These are phyloP conservation scores for Thymelicus sylvestris DNA, from an alignment of 2,888 invertebrate species.

Conservation along the genomic window DNA sequence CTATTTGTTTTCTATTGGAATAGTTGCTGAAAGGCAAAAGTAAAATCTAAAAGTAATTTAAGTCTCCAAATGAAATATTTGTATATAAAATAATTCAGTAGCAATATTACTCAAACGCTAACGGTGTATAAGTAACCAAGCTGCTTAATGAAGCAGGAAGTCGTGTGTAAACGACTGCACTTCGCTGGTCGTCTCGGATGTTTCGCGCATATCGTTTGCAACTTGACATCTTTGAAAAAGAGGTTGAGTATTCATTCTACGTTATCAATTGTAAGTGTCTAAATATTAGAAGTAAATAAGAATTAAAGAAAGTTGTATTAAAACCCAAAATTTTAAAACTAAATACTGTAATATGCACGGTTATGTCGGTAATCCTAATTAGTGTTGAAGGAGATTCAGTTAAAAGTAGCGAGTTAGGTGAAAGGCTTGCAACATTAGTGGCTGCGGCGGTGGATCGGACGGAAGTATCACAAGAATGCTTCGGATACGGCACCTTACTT, in stretches of 20 bases:
- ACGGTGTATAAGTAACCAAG: constrained; percentile 9
- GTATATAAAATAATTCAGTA: not conserved
- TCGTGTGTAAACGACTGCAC: constrained; percentile 3
- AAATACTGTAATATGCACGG: too few relatives aligned
- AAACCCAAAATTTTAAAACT: too few relatives aligned
- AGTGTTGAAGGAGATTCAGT: not conserved
- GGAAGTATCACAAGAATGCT: constrained; percentile 52
- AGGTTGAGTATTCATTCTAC: not conserved
- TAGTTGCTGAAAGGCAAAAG: not conserved
- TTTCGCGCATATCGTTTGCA: not conserved
- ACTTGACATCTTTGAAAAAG: not conserved
- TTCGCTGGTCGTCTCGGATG: not conserved
- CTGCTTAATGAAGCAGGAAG: constrained; percentile 10
- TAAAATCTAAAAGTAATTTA: not conserved
- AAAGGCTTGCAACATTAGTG: constrained; percentile 54
- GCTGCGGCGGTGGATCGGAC: constrained; percentile 44
- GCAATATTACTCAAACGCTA: constrained; percentile 2
- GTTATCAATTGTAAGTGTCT: too few relatives aligned
- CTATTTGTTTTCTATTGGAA: not conserved
- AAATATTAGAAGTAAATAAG: too few relatives aligned
- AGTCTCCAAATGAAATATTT: not conserved
- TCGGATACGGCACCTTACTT: constrained; percentile 62
- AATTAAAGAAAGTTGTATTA: too few relatives aligned
- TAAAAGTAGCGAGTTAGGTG: constrained; percentile 44
- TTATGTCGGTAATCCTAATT: not conserved